Evolutionary conservation across 1,140 invertebrate species (phyloP), one percentile per base, ranked within the genome.

Genomic region (Samia ricini): DNA sequence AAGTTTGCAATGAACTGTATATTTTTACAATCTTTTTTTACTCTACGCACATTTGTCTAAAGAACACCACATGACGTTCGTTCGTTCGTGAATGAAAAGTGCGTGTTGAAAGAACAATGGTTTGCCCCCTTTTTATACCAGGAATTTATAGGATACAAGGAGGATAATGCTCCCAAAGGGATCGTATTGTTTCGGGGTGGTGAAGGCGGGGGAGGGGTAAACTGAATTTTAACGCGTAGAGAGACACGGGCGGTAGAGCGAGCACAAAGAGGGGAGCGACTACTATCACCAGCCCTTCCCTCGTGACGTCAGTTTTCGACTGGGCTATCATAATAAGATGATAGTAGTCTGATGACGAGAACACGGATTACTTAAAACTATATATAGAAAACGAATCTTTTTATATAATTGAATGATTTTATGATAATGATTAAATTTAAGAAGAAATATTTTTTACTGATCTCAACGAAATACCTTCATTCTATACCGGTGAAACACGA

Each of bases 51-150:
- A n/a, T n/a, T n/a, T n/a, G n/a, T n/a, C n/a, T n/a, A n/a, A n/a
- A n/a, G n/a, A n/a, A n/a, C n/a, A n/a, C n/a, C n/a, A n/a, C n/a
- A n/a, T n/a, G n/a, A n/a, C n/a, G n/a, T n/a, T n/a, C n/a, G n/a
- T n/a, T n/a, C n/a, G n/a, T n/a, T n/a, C 33, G 58, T 49, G 49
- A 24, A 78, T 29, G 26, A 84, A 86, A 83, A 84, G 71, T 85
- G 81, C 80, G 84, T 85, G 80, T 83, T 88, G 79, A 90, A 91
- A 89, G 82, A 90, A 91, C 89, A 91, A 91, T 91, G 83, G 83
- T 76, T 82, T 91, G 89, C 88, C 88, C 90, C 89, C 90, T 91
- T 91, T 91, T 91, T 83, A 67, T 90, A 89, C 87, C 77, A 88
- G 90, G 90, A 63, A 59, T 69, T 72, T 86, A 91, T 86, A 71